Percentiles rank a stretch among this genome's conserved stretches.
These are phyloP conservation scores for Mnemiopsis leidyi DNA, from an alignment of 37 sponge, comb jelly and placozoan genomes.

Conservation along the genomic window DNA sequence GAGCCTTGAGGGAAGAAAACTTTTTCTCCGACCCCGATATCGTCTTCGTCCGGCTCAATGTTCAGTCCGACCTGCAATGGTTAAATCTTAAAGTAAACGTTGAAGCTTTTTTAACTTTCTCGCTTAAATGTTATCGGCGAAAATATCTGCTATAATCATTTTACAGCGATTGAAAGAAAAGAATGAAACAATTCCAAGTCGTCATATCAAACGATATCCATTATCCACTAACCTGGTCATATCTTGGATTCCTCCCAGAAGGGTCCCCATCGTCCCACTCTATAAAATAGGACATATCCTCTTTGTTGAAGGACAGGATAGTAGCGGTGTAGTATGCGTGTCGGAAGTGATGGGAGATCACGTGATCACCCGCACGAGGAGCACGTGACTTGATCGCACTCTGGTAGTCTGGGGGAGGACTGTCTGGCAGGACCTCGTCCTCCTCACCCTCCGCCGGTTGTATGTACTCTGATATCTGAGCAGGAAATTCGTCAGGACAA, in stretches of 20 bases:
- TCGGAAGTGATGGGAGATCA: constrained; percentile 49
- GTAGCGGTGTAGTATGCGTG: constrained; percentile 62
- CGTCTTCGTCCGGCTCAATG: constrained; percentile 39
- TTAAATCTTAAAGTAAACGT: no score
- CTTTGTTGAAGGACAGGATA: constrained; percentile 35
- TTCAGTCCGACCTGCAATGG: constrained; percentile 59
- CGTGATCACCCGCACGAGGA: constrained; percentile 30
- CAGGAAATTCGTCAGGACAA: no score
- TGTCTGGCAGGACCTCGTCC: neutral
- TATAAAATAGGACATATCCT: constrained; percentile 45
- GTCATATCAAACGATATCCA: no score
- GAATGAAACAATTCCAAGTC: no score
- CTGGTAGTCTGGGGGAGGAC: neutral
- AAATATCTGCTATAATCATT: no score
- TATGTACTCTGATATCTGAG: neutral
- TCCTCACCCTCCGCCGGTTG: neutral
- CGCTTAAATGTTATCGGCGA: no score
- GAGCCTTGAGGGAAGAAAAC: constrained; percentile 60
- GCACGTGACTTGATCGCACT: constrained; percentile 20
- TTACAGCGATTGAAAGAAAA: no score
- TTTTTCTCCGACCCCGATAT: constrained; percentile 11
- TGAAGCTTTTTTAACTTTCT: no score
- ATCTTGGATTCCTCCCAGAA: constrained; percentile 19
- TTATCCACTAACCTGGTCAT: constrained; percentile 53
- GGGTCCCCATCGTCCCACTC: constrained; percentile 64